Conservation (phyloP, 2,113 vertebrate species). For the Paratilapia polleni region DNA sequence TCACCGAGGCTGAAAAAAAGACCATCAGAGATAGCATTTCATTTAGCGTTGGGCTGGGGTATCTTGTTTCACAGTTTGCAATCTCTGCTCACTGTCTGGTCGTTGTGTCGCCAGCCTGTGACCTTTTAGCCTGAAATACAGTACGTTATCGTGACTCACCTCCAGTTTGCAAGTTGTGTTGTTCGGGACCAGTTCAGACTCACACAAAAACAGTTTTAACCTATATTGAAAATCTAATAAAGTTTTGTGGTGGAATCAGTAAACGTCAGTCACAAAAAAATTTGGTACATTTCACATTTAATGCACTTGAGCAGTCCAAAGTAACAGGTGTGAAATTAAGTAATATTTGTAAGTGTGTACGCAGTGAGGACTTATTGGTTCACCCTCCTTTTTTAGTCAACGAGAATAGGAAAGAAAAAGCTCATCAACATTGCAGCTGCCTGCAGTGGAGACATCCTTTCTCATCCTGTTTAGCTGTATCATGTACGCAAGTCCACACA, state of each 20-base stretch:
- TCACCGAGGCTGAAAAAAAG: conserved; percentile 37
- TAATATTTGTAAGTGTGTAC: neutral
- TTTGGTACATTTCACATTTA: neutral
- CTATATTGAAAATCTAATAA: accelerated
- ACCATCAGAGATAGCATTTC: conserved; percentile 29
- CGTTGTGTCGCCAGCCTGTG: conserved; percentile 52
- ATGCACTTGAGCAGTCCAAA: neutral
- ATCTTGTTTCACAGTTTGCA: conserved; percentile 57
- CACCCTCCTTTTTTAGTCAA: neutral
- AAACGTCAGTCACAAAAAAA: neutral
- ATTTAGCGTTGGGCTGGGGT: conserved; percentile 6
- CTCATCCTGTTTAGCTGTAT: conserved; percentile 2
- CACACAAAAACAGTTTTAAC: neutral
- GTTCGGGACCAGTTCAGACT: neutral
- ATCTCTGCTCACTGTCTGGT: conserved; percentile 44
- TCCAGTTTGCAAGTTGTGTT: neutral
- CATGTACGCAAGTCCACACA: conserved; percentile 56
- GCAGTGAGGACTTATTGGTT: neutral
- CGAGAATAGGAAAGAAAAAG: conserved; percentile 4
- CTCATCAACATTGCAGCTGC: neutral
- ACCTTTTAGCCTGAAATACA: conserved; percentile 58
- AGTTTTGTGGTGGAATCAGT: neutral
- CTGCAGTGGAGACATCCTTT: conserved; percentile 15
- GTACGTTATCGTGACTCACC: conserved; percentile 32
- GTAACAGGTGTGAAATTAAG: neutral